Percentiles rank a stretch among this genome's conserved stretches.
Evolutionary conservation across 2,888 invertebrate species (phyloP).

Genomic region (Aphodius sticticus): DNA sequence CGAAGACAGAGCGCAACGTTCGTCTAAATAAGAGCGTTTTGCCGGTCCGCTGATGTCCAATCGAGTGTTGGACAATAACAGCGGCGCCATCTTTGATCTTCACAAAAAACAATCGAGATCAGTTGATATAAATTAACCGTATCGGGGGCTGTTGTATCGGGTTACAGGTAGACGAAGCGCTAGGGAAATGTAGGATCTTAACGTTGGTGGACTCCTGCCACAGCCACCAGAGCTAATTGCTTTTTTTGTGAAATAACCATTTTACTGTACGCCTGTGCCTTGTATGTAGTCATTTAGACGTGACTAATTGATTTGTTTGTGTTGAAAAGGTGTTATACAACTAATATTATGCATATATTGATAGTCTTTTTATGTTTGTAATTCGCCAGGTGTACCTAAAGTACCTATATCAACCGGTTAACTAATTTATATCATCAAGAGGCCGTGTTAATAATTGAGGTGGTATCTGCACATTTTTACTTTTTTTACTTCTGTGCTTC

Average conservation of each 20-base stretch:
- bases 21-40: slow-evolving; percentile 36
- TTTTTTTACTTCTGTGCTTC: too few species aligned
- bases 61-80: slow-evolving; percentile 48
- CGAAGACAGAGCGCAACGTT: not conserved
- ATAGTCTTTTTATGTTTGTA: too few species aligned
- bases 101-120: slow-evolving; percentile 50
- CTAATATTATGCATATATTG: too few species aligned
- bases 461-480: too few species aligned
- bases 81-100: slow-evolving; percentile 52
- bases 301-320: too few species aligned
- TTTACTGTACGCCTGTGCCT: not conserved
- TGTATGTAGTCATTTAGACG: not conserved
- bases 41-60: slow-evolving; percentile 51
- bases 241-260: not conserved
- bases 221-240: not conserved
- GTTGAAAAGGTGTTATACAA: too few species aligned
- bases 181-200: not conserved
- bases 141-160: slow-evolving; percentile 38
- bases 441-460: too few species aligned
- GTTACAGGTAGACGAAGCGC: not conserved
- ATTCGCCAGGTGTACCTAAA: too few species aligned
- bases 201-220: not conserved
- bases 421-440: too few species aligned
- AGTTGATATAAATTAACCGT: slow-evolving; percentile 51
- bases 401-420: too few species aligned